Base-by-base conservation (phyloP, 2,888 invertebrate genomes). In the Polydrusus cervinus region DNA sequence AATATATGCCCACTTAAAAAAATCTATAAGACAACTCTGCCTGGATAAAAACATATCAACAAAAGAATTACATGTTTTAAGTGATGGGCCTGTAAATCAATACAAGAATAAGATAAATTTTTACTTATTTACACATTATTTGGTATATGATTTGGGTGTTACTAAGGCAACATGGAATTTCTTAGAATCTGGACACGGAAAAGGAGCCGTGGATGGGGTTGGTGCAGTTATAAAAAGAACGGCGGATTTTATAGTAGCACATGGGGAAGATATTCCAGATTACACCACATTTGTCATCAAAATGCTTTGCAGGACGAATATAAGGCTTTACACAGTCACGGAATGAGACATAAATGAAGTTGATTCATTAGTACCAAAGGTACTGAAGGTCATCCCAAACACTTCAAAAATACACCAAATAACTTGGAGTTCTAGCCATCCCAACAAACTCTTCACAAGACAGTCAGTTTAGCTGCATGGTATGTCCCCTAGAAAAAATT, bases 21-120 rank as follows among this genome's bases (percentile, higher is more conserved):
- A 20, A 20, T 30, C 43, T 13, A 51, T 51, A 8, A 47, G 14
- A 18, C 13, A 55, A 49, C 49, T 43, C 18, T 40, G 53, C 67
- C 47, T 40, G 57, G 73, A 68, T 62, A 73, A 57, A n/a, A n/a
- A 73, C 61, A 43, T 73, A 49, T 62, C 49, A 16, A 49, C 16
- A 14, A 14, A 49, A 49, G 16, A 14, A 16, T 49, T 49, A 16
- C 49, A 49, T 49, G 16, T 49, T 49, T 16, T 49, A 16, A 49
- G 49, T 16, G 45, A 45, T 13, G 45, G 45, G 14, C 14, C 49
- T 49, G 45, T 11, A 45, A 45, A 45, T 45, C 45, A 45, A 13
- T 45, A 45, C 45, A 45, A 45, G 13, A 45, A 45, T 45, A 45
- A 45, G 45, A 45, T 3, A 6, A 49, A 49, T 49, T 49, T 49